These are phyloP conservation scores for Petrolisthes cinctipes DNA, from an alignment of 2,888 invertebrate genomes.

Conservation along the genomic window DNA sequence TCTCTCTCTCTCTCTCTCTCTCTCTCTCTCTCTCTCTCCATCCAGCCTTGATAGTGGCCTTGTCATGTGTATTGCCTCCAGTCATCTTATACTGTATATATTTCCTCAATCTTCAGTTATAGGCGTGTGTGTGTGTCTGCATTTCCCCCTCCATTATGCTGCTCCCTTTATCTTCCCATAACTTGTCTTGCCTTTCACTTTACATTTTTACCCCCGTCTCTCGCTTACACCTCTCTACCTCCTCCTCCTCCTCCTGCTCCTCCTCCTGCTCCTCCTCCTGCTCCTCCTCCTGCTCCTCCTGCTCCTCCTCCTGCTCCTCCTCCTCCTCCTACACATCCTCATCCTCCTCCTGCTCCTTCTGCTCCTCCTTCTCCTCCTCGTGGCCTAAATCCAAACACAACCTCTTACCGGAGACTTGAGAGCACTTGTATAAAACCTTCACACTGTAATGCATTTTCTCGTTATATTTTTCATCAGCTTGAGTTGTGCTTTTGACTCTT, in stretches of 20 bases:
- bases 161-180: neutral
- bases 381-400: too few species aligned
- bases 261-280: too few species aligned
- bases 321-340: too few species aligned
- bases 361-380: too few species aligned
- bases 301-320: too few species aligned
- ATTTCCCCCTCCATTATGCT: neutral
- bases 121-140: neutral
- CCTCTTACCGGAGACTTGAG: too few species aligned
- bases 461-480: too few species aligned
- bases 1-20: neutral
- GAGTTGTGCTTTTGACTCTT: too few species aligned
- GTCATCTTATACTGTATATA: neutral
- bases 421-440: too few species aligned
- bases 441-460: too few species aligned
- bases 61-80: neutral
- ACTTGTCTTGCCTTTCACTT: neutral
- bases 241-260: neutral
- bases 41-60: neutral
- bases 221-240: neutral
- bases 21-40: neutral
- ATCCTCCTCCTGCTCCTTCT: too few species aligned
- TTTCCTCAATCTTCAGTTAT: neutral
- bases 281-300: too few species aligned
- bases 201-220: neutral